Evolutionary conservation across 2,888 invertebrate species (phyloP).

Genomic region (Empis livida): DNA sequence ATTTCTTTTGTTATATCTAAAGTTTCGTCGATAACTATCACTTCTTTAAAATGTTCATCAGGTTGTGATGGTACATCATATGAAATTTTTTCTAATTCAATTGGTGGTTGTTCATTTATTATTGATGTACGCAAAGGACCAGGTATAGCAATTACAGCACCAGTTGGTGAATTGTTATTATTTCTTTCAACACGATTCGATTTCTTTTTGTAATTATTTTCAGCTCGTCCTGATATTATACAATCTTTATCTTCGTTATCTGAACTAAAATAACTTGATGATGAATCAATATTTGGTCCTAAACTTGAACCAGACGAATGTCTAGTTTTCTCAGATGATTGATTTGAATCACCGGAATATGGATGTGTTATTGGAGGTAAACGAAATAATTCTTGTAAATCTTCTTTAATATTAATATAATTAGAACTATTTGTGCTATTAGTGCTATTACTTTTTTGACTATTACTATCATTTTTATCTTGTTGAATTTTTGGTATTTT

Average conservation of each 20-base stretch:
- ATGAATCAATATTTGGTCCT: slow-evolving; percentile 57
- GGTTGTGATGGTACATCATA: background rate
- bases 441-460: background rate
- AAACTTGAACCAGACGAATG: slow-evolving; percentile 50
- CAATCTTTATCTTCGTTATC: slow-evolving; percentile 26
- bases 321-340: slow-evolving; percentile 9
- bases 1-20: slow-evolving; percentile 15
- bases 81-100: slow-evolving; percentile 8
- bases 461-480: background rate
- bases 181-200: slow-evolving; percentile 1
- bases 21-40: slow-evolving; percentile 9
- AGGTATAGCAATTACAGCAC: too few species aligned
- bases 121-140: background rate
- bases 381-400: slow-evolving; percentile 40
- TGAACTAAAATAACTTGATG: slow-evolving; percentile 44
- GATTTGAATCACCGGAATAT: slow-evolving; percentile 39
- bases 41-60: slow-evolving; percentile 5
- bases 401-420: background rate
- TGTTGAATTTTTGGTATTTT: background rate
- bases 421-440: background rate
- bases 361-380: slow-evolving; percentile 60
- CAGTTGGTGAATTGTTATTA: background rate
- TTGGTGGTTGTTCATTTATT: slow-evolving; percentile 6
- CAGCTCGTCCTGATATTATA: background rate
- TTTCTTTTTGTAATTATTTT: slow-evolving; percentile 9